Conservation (phyloP, 2,113 vertebrate species). For the Engystomops pustulosus region DNA sequence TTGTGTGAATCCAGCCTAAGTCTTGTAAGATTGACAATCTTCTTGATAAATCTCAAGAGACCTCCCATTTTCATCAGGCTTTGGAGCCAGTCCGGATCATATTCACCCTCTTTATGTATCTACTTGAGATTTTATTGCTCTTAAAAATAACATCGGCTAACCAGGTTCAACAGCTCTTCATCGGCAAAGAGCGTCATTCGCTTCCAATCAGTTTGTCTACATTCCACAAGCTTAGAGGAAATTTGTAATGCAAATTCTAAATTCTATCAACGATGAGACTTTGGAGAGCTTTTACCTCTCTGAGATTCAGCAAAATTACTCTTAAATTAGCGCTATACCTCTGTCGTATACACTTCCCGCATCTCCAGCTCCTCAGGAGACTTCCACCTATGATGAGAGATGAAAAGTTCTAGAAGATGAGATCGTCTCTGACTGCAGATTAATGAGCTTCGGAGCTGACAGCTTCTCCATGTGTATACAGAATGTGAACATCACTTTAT, state of each 20-base stretch:
- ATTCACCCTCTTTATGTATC: not conserved
- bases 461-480: not conserved
- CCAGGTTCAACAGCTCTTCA: not conserved
- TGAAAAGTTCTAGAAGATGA: not conserved
- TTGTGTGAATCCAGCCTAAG: not conserved
- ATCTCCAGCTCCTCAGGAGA: slow-evolving; percentile 9
- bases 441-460: not conserved
- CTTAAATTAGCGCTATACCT: slow-evolving; percentile 22
- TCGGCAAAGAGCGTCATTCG: not conserved
- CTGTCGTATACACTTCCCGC: slow-evolving; percentile 25
- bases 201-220: slow-evolving; percentile 33
- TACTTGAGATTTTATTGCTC: slow-evolving; percentile 18
- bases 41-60: not conserved
- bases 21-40: not conserved
- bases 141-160: slow-evolving; percentile 3
- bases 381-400: slow-evolving; percentile 5
- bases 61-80: not conserved
- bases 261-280: not conserved
- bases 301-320: not conserved
- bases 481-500: not conserved
- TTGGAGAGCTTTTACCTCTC: slow-evolving; percentile 10
- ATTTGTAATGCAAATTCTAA: slow-evolving; percentile 40
- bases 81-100: not conserved
- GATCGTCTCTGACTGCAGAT: slow-evolving; percentile 9
- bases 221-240: slow-evolving; percentile 12